Percentiles rank a stretch among this genome's conserved stretches.
Evolutionary conservation across 2,113 vertebrate species (phyloP).

Genomic region (Tringa solitaria): DNA sequence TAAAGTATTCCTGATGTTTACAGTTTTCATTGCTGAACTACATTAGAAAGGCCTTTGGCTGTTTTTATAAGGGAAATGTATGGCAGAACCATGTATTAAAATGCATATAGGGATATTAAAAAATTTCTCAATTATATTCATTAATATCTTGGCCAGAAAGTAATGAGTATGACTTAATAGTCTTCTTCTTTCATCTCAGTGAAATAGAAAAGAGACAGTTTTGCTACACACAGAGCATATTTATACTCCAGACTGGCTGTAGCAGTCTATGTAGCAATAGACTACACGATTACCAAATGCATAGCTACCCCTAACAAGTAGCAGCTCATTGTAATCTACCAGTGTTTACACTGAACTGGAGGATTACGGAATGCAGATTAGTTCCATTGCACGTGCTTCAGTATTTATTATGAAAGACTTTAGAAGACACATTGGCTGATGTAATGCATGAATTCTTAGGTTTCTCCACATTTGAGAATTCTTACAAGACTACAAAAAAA

Average conservation of each 20-base stretch:
- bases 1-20: background rate
- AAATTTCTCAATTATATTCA: background rate
- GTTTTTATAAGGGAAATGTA: background rate
- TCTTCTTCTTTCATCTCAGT: background rate
- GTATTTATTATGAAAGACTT: background rate
- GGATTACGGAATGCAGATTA: background rate
- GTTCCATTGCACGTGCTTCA: background rate
- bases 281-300: background rate
- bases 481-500: background rate
- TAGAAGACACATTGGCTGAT: background rate
- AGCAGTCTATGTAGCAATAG: background rate
- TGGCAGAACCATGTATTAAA: background rate
- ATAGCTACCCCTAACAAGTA: background rate
- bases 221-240: background rate
- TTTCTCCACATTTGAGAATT: background rate
- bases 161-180: background rate
- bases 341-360: background rate
- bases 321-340: background rate
- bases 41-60: background rate
- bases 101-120: background rate
- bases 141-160: background rate
- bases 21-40: background rate
- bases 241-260: background rate
- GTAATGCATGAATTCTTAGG: background rate
- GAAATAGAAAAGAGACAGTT: background rate